Conservation (phyloP, 2,888 invertebrate genomes). For the Ormyrus rosae region DNA sequence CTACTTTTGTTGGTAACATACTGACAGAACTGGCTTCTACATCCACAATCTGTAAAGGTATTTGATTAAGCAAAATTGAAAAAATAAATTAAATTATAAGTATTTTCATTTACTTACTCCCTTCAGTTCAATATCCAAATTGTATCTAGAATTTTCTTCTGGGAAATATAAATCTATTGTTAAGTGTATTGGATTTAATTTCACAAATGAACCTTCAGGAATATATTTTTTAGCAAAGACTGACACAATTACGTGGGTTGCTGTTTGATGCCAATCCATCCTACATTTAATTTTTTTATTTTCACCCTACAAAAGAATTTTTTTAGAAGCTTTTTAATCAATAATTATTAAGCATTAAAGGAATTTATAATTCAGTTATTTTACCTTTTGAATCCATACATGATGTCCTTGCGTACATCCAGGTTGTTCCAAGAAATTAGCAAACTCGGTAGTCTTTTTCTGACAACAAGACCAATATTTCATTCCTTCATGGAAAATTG, state of each 20-base stretch:
- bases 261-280: conserved; percentile 97
- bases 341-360: conserved; percentile 10
- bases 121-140: conserved; percentile 86
- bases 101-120: conserved; percentile 81
- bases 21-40: conserved; percentile 84
- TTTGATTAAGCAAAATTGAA: conserved; percentile 39
- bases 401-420: conserved; percentile 93
- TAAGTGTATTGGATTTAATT: conserved; percentile 90
- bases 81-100: conserved; percentile 7
- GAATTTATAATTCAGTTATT: conserved; percentile 26
- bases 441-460: conserved; percentile 90
- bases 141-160: conserved; percentile 85
- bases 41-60: conserved; percentile 83
- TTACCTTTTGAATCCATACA: conserved; percentile 88
- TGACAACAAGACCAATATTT: conserved; percentile 99
- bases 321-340: conserved; percentile 20
- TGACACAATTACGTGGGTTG: conserved; percentile 88
- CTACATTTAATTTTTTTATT: conserved; percentile 83
- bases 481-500: conserved; percentile 97
- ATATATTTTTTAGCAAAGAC: conserved; percentile 94
- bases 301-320: conserved; percentile 75
- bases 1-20: conserved; percentile 93
- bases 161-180: conserved; percentile 87
- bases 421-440: conserved; percentile 91
- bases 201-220: conserved; percentile 84